A percentile compares a stretch with the other conserved stretches of the same genome.
These are phyloP conservation scores for Smittia sp. DNA, from an alignment of 2,888 invertebrate genomes.

Conservation along the genomic window DNA sequence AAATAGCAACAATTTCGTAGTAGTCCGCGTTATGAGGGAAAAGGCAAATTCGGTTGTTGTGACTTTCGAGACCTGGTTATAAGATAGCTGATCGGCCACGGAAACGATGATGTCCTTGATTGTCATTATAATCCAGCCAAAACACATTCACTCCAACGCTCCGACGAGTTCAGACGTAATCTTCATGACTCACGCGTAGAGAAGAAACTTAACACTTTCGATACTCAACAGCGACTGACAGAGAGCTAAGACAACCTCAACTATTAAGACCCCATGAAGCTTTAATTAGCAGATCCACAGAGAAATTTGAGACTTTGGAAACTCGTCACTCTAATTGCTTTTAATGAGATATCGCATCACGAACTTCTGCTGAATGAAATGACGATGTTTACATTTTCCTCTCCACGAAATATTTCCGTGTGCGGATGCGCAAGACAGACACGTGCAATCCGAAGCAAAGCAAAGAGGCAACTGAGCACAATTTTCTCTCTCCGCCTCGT, in stretches of 20 bases:
- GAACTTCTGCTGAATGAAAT: background rate
- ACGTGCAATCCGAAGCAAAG: background rate
- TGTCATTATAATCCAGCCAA: background rate
- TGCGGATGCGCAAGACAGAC: background rate
- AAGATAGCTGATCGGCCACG: background rate
- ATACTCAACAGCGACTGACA: background rate
- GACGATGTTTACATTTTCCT: background rate
- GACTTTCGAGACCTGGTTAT: background rate
- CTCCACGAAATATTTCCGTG: background rate
- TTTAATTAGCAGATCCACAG: background rate
- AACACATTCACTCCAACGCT: background rate
- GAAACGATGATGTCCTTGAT: background rate
- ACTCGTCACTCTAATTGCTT: too few species aligned
- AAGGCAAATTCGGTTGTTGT: slow-evolving; percentile 15
- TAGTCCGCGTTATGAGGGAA: background rate
- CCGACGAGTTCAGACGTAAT: background rate
- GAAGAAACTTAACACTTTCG: background rate
- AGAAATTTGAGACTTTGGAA: background rate
- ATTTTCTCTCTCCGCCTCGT: too few species aligned
- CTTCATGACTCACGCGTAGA: background rate
- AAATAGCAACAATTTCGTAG: background rate
- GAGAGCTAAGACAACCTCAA: background rate
- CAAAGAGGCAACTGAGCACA: background rate
- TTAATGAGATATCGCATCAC: too few species aligned
- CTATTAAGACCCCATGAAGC: background rate